Evolutionary conservation across 2,888 invertebrate genomes (phyloP), one percentile per base, ranked within the genome.

Genomic region (Lycia hirtaria): DNA sequence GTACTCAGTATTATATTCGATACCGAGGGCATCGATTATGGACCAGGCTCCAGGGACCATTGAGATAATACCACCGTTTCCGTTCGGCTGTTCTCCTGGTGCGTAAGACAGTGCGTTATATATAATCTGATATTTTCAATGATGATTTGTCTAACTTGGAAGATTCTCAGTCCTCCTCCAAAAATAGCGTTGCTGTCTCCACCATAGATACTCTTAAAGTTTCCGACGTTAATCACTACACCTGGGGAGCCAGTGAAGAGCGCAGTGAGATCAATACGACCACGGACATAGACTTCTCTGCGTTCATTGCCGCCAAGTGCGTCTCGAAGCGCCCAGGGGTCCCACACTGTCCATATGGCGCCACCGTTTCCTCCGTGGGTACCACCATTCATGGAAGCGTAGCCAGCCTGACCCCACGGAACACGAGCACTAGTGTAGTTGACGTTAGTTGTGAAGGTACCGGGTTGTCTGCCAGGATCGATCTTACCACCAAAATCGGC

Each of bases 161-260:
- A 5, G 0, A 47, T 2, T 32, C 19, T 37, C 4, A 60, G 14
- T 7, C 60, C 55, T 9, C 60, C 60, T 33, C 51, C 51, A 5
- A 32, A 47, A 4, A 60, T 48, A 3, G 60, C 47, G 9, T 54
- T 47, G 2, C 30, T 9, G 30, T 60, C 47, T 14, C 24, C 51
- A 2, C 51, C 60, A 5, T 33, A 14, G 15, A 60, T 41, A 15
- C 51, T 41, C 9, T 55, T 60, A 7, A 9, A 37, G 12, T 7
- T 35, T 17, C 60, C 60, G 5, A 55, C 55, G n/a, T 9, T 4
- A 1, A 60, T 0, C 5, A 14, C 2, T 2, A 60, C 48, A 3
- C 60, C 60, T 1, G 60, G 60, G 10, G 55, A 48, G 19, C 12
- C 50, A 15, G 38, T 43, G 38, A 60, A 60, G 1, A 60, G 26